A percentile compares a stretch with the other conserved stretches of the same genome.
Conservation (phyloP, 2,797 vertebrate genomes). For the Bradypodion pumilum region DNA sequence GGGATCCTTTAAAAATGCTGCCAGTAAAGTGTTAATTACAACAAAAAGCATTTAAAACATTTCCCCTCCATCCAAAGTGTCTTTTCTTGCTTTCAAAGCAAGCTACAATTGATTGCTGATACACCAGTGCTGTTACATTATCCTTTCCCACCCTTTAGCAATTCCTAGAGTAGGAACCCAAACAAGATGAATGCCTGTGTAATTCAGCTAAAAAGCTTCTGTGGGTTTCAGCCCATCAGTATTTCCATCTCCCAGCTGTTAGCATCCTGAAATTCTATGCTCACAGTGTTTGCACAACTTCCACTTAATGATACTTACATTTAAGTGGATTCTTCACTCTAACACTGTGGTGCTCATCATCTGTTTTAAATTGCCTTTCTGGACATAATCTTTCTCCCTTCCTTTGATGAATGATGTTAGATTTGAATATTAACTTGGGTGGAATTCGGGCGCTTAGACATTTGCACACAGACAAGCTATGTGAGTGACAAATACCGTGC, state of each 20-base stretch:
- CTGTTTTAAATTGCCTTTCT: constrained; percentile 15
- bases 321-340: constrained; percentile 19
- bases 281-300: constrained; percentile 18
- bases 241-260: constrained; percentile 29
- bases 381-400: not conserved
- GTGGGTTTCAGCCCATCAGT: constrained; percentile 35
- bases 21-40: constrained; percentile 25
- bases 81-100: constrained; percentile 24
- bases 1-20: constrained; percentile 5
- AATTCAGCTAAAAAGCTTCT: constrained; percentile 36
- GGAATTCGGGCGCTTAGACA: not conserved
- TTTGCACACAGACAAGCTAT: not conserved
- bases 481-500: not conserved
- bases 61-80: constrained; percentile 14
- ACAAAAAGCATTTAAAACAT: constrained; percentile 36
- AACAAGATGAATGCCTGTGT: constrained; percentile 30
- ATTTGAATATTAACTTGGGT: constrained; percentile 6
- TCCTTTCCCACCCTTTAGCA: not conserved
- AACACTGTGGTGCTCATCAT: constrained; percentile 10
- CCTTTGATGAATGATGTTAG: not conserved
- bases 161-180: constrained; percentile 14
- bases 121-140: constrained; percentile 15
- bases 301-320: constrained; percentile 27
- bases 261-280: constrained; percentile 33
- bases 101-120: constrained; percentile 34